Evolutionary conservation across 2,797 vertebrate genomes (phyloP).

Genomic region (Poeciliopsis gracilis): DNA sequence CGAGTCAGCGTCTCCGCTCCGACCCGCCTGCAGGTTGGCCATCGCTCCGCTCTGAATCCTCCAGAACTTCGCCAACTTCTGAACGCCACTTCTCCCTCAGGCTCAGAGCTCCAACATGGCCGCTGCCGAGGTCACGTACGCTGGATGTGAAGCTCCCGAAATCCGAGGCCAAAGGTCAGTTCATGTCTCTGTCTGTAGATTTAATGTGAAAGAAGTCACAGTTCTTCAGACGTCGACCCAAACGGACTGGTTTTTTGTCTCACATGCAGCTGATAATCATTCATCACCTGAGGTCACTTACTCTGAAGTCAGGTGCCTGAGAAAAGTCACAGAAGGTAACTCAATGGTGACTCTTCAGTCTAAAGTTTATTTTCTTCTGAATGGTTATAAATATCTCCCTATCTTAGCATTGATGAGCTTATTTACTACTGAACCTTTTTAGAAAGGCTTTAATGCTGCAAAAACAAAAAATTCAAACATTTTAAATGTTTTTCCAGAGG

Average conservation of each 20-base stretch:
- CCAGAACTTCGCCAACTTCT: neutral
- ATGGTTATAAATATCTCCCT: too few relatives aligned
- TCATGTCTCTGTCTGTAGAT: neutral
- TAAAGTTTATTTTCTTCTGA: too few relatives aligned
- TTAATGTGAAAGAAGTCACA: neutral
- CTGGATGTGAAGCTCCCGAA: conserved; percentile 42
- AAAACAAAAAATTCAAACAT: too few relatives aligned
- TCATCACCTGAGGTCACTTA: conserved; percentile 1
- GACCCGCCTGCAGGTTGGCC: neutral
- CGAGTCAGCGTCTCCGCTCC: neutral
- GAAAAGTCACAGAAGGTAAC: conserved; percentile 2
- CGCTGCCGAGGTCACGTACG: conserved; percentile 42
- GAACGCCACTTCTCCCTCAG: neutral
- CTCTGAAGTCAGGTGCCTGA: conserved; percentile 17
- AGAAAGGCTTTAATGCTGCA: too few relatives aligned
- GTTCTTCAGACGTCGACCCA: neutral
- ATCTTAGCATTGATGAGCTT: too few relatives aligned
- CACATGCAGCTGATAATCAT: neutral
- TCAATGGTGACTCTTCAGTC: too few relatives aligned
- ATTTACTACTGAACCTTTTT: too few relatives aligned
- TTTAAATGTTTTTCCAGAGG: too few relatives aligned
- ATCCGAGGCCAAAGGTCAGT: conserved; percentile 27
- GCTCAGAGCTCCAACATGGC: conserved; percentile 30
- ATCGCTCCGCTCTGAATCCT: neutral
- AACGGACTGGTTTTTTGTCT: neutral